Percentiles rank a stretch among this genome's conserved stretches.
Evolutionary conservation across 1,140 invertebrate species (phyloP).

Genomic region (Agrypnia vestita): DNA sequence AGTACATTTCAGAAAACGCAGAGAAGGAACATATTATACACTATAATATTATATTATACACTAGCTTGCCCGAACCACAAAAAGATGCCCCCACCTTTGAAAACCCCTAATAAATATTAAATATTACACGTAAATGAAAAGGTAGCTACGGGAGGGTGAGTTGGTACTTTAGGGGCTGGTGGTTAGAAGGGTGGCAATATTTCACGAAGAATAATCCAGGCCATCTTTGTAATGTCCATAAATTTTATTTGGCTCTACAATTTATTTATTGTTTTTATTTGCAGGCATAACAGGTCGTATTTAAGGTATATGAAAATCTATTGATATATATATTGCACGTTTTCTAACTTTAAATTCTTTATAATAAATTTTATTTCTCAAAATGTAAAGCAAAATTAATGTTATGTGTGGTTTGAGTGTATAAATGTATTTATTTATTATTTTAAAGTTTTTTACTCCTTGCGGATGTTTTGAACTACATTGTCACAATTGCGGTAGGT

Average conservation of each 20-base stretch:
- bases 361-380: no score
- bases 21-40: no score
- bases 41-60: no score
- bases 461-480: no score
- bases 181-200: slow-evolving; percentile 1
- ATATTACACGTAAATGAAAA: slow-evolving; percentile 60
- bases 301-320: neutral
- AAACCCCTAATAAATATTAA: slow-evolving; percentile 58
- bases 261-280: slow-evolving; percentile 35
- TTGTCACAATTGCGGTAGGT: no score
- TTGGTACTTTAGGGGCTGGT: neutral
- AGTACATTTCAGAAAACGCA: no score
- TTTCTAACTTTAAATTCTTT: no score
- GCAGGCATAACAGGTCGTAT: neutral
- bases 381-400: no score
- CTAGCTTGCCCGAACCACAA: neutral
- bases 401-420: no score
- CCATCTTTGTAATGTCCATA: slow-evolving; percentile 33
- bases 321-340: neutral
- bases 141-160: slow-evolving; percentile 29
- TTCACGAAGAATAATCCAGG: slow-evolving; percentile 24
- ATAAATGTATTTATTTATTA: no score
- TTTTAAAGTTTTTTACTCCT: no score
- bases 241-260: slow-evolving; percentile 29
- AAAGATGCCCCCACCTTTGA: slow-evolving; percentile 18